Percentiles rank a stretch among this genome's conserved stretches.
These are phyloP conservation scores for Dione vanillae DNA, from an alignment of 2,888 invertebrate species.

Conservation along the genomic window DNA sequence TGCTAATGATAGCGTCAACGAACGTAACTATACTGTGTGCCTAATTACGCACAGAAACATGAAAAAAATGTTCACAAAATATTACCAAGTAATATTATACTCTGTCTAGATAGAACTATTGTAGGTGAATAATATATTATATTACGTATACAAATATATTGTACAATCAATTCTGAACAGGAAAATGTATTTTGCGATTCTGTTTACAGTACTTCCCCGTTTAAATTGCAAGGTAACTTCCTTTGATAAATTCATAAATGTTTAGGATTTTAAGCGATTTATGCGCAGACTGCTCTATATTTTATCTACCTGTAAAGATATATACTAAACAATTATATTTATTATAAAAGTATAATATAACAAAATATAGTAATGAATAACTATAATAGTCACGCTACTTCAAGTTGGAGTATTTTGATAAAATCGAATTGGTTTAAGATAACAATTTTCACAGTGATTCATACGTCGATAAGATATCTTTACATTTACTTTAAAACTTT, in stretches of 20 bases:
- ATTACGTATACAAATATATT: neutral
- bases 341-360: slow-evolving; percentile 9
- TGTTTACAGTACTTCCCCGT: slow-evolving; percentile 23
- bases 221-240: slow-evolving; percentile 8
- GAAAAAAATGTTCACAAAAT: slow-evolving; percentile 5
- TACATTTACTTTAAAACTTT: slow-evolving; percentile 22
- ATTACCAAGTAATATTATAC: neutral
- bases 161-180: slow-evolving; percentile 4
- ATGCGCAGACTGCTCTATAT: neutral
- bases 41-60: slow-evolving; percentile 37
- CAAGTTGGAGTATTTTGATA: slow-evolving; percentile 42
- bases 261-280: neutral
- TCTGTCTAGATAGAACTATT: neutral
- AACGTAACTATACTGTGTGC: slow-evolving; percentile 33
- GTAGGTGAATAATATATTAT: neutral
- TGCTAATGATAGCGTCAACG: slow-evolving; percentile 45
- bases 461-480: slow-evolving; percentile 13
- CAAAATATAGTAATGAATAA: neutral
- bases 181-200: slow-evolving; percentile 9
- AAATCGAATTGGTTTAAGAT: slow-evolving; percentile 33
- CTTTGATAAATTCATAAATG: neutral
- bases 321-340: neutral
- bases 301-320: neutral
- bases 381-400: slow-evolving; percentile 54
- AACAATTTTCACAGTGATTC: slow-evolving; percentile 38